Evolutionary conservation across 1,140 invertebrate species (phyloP).

Genomic region (Globodera ellingtonae): DNA sequence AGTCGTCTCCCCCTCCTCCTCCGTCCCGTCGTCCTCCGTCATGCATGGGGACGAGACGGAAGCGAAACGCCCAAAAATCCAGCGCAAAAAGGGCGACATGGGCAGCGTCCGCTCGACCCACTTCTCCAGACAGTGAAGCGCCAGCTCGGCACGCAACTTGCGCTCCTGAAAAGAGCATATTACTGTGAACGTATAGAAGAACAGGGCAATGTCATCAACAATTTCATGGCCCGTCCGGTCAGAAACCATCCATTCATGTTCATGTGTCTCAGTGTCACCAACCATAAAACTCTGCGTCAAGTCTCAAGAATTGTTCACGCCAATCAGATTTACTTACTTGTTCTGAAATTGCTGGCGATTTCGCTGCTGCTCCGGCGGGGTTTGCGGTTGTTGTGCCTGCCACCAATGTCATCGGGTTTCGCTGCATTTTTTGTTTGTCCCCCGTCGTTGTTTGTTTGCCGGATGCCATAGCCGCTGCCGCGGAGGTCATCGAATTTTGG

Average conservation of each 20-base stretch:
- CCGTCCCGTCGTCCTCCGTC: background rate
- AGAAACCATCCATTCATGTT: background rate
- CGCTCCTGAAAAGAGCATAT: conserved; percentile 27
- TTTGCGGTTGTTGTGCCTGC: background rate
- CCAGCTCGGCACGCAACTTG: conserved; percentile 36
- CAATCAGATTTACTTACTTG: background rate
- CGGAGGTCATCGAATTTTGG: conserved; percentile 24
- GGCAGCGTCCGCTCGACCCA: conserved; percentile 23
- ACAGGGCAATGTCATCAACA: background rate
- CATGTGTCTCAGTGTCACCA: too few relatives aligned
- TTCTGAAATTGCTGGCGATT: background rate
- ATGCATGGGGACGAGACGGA: background rate
- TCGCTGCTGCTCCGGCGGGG: background rate
- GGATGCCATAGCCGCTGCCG: background rate
- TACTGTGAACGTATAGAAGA: background rate
- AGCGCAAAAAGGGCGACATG: conserved; percentile 20
- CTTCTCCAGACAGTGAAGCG: conserved; percentile 37
- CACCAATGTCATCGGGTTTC: background rate
- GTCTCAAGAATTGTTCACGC: too few relatives aligned
- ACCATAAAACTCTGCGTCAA: too few relatives aligned
- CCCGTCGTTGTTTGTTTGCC: background rate
- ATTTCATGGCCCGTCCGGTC: background rate
- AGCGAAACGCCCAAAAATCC: background rate
- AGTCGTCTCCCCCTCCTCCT: background rate
- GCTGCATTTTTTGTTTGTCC: background rate